A percentile compares a stretch with the other conserved stretches of the same genome.
phyloP scores from a whole-genome alignment of 1,140 invertebrate species.

The Phthorimaea operculella region DNA sequence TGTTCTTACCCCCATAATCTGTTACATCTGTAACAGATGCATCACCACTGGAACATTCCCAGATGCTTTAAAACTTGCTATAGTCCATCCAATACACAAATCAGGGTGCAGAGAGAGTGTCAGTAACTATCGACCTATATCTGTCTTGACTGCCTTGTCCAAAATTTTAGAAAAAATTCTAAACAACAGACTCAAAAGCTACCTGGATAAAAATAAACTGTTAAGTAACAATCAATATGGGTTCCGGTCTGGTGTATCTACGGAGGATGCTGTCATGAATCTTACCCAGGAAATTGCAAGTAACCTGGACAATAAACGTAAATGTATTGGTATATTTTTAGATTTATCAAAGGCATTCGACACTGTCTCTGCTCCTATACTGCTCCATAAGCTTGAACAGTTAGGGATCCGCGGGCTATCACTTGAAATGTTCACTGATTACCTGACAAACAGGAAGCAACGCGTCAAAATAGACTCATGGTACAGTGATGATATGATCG shows the following conservation, averaged over 20 bases:
- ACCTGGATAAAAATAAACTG: not conserved
- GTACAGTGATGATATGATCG: not conserved
- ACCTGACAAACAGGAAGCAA: not conserved
- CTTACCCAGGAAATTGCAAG: not conserved
- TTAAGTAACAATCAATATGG: not conserved
- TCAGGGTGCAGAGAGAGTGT: not conserved
- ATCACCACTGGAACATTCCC: not conserved
- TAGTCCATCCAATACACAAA: not conserved
- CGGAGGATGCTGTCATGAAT: not conserved
- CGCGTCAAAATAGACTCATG: not conserved
- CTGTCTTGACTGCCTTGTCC: not conserved
- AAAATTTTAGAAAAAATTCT: constrained; percentile 1
- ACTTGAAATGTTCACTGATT: not conserved
- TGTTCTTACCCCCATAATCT: not conserved
- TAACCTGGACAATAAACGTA: not conserved
- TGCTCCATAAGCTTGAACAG: not conserved
- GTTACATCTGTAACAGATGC: not conserved
- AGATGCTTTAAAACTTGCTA: not conserved
- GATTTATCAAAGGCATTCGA: constrained; percentile 1
- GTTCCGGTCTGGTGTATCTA: not conserved
- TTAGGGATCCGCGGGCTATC: not conserved
- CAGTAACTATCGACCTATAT: not conserved
- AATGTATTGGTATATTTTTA: not conserved
- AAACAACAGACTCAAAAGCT: not conserved
- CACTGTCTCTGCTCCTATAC: not conserved